These are phyloP conservation scores for Microtus montanus DNA, from an alignment of 2,113 vertebrate species.

Conservation along the genomic window DNA sequence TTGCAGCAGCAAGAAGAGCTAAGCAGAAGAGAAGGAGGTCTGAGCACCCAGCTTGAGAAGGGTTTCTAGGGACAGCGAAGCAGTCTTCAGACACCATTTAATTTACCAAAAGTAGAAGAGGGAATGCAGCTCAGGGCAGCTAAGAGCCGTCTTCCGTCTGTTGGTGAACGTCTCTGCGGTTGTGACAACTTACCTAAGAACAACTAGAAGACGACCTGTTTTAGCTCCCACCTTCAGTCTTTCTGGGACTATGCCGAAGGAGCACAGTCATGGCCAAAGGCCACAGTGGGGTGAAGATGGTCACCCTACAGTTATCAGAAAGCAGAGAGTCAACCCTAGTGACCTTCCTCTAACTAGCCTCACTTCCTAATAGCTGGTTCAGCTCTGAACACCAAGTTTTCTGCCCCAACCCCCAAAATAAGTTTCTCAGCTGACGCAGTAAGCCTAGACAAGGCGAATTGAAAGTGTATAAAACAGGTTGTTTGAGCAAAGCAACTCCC, in stretches of 20 bases:
- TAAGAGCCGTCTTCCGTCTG: neutral
- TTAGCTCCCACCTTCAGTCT: neutral
- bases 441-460: neutral
- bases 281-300: neutral
- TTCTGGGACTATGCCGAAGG: neutral
- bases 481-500: neutral
- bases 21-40: neutral
- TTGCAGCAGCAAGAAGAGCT: neutral
- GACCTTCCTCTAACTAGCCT: neutral
- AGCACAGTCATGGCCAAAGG: neutral
- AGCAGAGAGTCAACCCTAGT: neutral
- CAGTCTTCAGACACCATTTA: conserved; percentile 5
- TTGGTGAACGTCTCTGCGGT: neutral
- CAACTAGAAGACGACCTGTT: neutral
- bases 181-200: neutral
- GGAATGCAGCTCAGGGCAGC: neutral
- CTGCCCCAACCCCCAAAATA: neutral
- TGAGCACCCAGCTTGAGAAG: neutral
- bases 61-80: neutral
- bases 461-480: neutral
- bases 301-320: neutral
- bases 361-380: neutral
- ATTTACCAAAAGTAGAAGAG: neutral
- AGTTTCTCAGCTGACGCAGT: neutral
- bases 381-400: neutral